phyloP scores from a whole-genome alignment of 2,113 vertebrate genomes.

The Acanthochromis polyacanthus region DNA sequence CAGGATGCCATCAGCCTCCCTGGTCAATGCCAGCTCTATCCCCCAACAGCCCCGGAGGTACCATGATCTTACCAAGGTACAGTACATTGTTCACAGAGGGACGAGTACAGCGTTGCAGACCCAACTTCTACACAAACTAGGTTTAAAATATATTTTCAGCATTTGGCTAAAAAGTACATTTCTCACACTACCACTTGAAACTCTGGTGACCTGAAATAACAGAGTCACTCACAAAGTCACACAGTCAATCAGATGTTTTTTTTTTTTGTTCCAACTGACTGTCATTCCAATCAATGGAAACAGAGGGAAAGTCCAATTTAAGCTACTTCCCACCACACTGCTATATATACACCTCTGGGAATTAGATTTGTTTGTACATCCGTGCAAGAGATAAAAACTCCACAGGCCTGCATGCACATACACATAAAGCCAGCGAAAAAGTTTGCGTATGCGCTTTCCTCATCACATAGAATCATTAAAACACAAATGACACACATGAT shows the following conservation, averaged over 20 bases:
- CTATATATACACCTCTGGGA: slow-evolving; percentile 73
- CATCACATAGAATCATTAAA: slow-evolving; percentile 5
- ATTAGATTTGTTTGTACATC: slow-evolving; percentile 55
- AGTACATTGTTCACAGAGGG: slow-evolving; percentile 13
- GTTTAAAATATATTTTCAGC: not conserved
- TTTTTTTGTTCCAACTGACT: not conserved
- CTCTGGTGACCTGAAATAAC: slow-evolving; percentile 3
- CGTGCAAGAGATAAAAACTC: slow-evolving; percentile 36
- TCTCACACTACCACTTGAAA: not conserved
- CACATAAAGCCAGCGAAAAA: not conserved
- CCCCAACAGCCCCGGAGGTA: slow-evolving; percentile 86
- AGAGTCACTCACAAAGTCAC: slow-evolving; percentile 6
- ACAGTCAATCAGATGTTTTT: not conserved
- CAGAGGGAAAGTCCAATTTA: slow-evolving; percentile 46
- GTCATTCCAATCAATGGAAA: slow-evolving; percentile 53
- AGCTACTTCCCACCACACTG: slow-evolving; percentile 52
- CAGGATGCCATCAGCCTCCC: slow-evolving; percentile 71
- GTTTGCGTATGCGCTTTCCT: slow-evolving; percentile 1
- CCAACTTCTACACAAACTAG: not conserved
- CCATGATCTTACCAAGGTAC: slow-evolving; percentile 91
- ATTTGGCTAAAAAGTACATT: not conserved
- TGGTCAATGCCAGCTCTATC: slow-evolving; percentile 69
- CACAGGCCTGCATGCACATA: slow-evolving; percentile 17
- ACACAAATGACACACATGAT: not conserved
- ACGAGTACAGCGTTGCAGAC: not conserved